Evolutionary conservation across 1,140 invertebrate species (phyloP).

Genomic region (Ericerus pela): DNA sequence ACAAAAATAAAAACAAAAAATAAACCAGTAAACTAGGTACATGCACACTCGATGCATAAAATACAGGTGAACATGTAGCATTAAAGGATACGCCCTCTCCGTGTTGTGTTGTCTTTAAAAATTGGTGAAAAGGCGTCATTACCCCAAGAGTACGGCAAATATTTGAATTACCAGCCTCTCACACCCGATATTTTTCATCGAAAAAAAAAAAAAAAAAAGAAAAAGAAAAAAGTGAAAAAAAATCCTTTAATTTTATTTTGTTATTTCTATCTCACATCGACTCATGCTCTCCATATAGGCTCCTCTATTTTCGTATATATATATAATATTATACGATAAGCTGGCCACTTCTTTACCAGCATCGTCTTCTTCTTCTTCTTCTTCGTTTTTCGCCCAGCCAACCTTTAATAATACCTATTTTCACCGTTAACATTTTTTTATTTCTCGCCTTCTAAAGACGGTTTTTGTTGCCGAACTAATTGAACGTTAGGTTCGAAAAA

Average conservation of each 20-base stretch:
- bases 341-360: neutral
- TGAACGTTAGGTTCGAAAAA: slow-evolving; percentile 8
- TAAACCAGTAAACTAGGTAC: too few species aligned
- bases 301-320: too few species aligned
- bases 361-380: too few species aligned
- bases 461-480: slow-evolving; percentile 9
- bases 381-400: too few species aligned
- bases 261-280: neutral
- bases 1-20: too few species aligned
- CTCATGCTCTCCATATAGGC: neutral
- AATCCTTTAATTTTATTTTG: slow-evolving; percentile 9
- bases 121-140: slow-evolving; percentile 4
- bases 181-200: slow-evolving; percentile 2
- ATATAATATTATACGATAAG: too few species aligned
- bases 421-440: slow-evolving; percentile 10
- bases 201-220: too few species aligned
- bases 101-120: slow-evolving; percentile 6
- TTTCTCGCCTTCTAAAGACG: slow-evolving; percentile 4
- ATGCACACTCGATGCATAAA: neutral
- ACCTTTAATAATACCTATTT: slow-evolving; percentile 11
- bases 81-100: neutral
- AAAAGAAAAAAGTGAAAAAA: too few species aligned
- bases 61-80: neutral
- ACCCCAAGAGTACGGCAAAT: slow-evolving; percentile 3
- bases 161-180: slow-evolving; percentile 5